Evolutionary conservation across 2,888 invertebrate genomes (phyloP), one percentile per base, ranked within the genome.

Genomic region (Scaptomyza flava): DNA sequence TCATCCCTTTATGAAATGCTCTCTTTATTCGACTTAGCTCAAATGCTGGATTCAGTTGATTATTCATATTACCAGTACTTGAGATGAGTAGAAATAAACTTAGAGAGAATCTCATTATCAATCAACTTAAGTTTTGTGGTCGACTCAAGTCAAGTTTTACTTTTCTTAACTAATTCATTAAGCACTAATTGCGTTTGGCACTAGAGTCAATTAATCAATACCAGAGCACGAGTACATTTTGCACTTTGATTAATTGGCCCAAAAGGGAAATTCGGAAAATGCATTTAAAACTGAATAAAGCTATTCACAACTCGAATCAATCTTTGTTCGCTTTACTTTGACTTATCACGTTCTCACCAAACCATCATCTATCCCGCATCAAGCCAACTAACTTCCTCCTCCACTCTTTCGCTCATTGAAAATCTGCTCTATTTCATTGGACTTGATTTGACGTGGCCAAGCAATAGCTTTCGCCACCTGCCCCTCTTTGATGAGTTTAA

Each of bases 161-260:
- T 81, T 76, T 69, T 46, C 17, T n/a, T 27, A 64, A 64, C 68
- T 64, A 75, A 81, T 87, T 81, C 68, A 84, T 87, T 71, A 78
- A 74, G 66, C 77, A 60, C 70, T 81, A 87, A 84, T 87, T 87
- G 87, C 85, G 71, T 65, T 73, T 81, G 79, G 65, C 87, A 75
- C 53, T 68, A 48, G 59, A 69, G 61, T 61, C 75, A 70, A 87
- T 81, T 81, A 81, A 87, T 81, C 87, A 87, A 78, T 74, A 54
- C 45, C 64, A 62, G 52, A 67, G 62, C 54, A 60, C 57, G 56
- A 65, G 60, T 57, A 54, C 68, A 77, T 70, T 86, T 63, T 57
- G 81, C 68, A 64, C 68, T 68, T 87, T 81, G 81, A 81, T 81
- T 81, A 81, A 81, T 81, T 72, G 79, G 79, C 54, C 20, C 41